Percentiles rank a stretch among this genome's conserved stretches.
Conservation (phyloP, 2,797 vertebrate genomes). For the Nannoperca obscura region DNA sequence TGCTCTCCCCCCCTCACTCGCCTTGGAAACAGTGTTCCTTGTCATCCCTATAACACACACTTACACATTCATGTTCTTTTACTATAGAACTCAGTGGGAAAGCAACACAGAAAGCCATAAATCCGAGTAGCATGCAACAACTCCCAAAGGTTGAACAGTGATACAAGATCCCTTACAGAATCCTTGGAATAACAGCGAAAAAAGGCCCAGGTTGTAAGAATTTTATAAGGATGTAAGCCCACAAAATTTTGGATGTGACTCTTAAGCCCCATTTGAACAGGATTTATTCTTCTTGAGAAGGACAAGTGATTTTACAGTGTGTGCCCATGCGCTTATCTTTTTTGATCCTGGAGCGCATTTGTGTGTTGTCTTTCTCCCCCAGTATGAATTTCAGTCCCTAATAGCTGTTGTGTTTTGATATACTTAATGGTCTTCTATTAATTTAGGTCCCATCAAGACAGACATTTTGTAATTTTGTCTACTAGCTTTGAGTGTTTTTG, state of each 20-base stretch:
- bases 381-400: neutral
- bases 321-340: neutral
- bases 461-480: neutral
- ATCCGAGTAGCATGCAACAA: slow-evolving; percentile 47
- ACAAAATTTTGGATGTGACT: neutral
- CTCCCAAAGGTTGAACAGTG: slow-evolving; percentile 13
- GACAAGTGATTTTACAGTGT: neutral
- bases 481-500: neutral
- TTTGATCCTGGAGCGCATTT: neutral
- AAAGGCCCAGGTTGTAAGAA: neutral
- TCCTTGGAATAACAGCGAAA: slow-evolving; percentile 18
- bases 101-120: slow-evolving; percentile 51
- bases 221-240: slow-evolving; percentile 1
- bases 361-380: neutral
- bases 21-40: slow-evolving; percentile 57
- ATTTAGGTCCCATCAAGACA: neutral
- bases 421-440: neutral
- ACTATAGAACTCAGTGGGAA: slow-evolving; percentile 59
- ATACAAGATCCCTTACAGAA: slow-evolving; percentile 16
- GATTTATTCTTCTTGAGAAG: neutral
- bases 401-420: neutral
- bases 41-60: slow-evolving; percentile 49
- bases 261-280: neutral
- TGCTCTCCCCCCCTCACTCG: neutral
- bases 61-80: slow-evolving; percentile 72